Conservation (phyloP, 2,113 vertebrate genomes). For the Eonycteris spelaea region DNA sequence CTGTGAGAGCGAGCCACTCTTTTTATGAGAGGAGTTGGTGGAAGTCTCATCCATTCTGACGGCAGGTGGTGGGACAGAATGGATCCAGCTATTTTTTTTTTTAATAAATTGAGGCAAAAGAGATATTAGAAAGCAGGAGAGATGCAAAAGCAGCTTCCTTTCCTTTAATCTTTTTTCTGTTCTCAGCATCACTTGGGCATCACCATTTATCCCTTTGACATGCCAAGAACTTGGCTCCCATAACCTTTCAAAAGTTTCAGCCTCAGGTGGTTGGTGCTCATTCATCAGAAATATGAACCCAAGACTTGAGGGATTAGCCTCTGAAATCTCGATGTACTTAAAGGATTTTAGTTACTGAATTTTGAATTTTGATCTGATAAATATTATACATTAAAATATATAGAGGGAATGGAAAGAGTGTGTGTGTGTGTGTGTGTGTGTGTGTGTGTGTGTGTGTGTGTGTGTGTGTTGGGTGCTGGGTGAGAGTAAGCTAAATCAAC, state of each 20-base stretch:
- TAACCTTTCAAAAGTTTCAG: not conserved
- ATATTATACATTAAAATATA: not conserved
- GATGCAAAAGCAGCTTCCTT: not conserved
- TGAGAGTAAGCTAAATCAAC: not conserved
- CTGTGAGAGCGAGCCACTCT: not conserved
- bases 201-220: not conserved
- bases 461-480: not conserved
- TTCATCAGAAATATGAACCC: not conserved
- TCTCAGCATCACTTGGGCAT: not conserved
- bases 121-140: not conserved
- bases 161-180: not conserved
- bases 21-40: accelerated
- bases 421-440: not conserved
- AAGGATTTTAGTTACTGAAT: not conserved
- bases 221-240: not conserved
- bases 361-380: not conserved
- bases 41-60: not conserved
- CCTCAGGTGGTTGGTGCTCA: not conserved
- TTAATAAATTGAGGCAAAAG: not conserved
- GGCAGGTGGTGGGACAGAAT: not conserved
- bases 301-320: not conserved
- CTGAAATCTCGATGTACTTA: not conserved
- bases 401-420: not conserved
- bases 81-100: not conserved
- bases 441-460: too few relatives aligned